Evolutionary conservation across 2,888 invertebrate genomes (phyloP).

Genomic region (Malacosoma neustria): DNA sequence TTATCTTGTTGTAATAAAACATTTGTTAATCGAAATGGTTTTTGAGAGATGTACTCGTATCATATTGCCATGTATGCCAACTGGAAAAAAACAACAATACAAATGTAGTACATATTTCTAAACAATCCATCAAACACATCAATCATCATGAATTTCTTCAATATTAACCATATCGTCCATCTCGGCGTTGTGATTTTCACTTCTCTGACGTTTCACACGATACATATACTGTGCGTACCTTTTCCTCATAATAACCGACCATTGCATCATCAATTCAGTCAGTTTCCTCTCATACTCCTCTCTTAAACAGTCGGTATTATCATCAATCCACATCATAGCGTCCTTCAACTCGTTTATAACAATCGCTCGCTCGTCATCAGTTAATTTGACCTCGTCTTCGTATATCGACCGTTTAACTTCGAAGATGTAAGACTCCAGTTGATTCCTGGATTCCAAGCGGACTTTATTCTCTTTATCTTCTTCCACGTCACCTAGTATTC

Average conservation of each 20-base stretch:
- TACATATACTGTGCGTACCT: slow-evolving; percentile 24
- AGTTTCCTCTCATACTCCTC: slow-evolving; percentile 46
- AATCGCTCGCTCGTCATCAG: slow-evolving; percentile 24
- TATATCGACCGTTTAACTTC: slow-evolving; percentile 31
- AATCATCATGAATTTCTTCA: slow-evolving; percentile 12
- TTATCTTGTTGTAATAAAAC: too few relatives aligned
- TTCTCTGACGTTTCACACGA: slow-evolving; percentile 29
- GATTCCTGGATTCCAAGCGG: slow-evolving; percentile 43
- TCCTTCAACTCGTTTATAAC: slow-evolving; percentile 33
- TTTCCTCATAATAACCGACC: slow-evolving; percentile 35
- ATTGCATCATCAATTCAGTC: slow-evolving; percentile 35
- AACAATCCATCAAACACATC: neutral
- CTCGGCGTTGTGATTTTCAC: slow-evolving; percentile 17
- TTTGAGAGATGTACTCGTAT: too few relatives aligned
- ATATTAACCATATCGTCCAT: slow-evolving; percentile 8
- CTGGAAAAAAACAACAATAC: too few relatives aligned
- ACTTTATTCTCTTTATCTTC: slow-evolving; percentile 40
- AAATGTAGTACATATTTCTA: too few relatives aligned
- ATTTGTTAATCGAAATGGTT: too few relatives aligned
- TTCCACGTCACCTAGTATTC: too few relatives aligned
- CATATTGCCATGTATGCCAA: too few relatives aligned
- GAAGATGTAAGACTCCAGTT: slow-evolving; percentile 45
- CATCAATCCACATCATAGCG: slow-evolving; percentile 41
- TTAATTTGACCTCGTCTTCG: slow-evolving; percentile 27
- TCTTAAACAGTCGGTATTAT: slow-evolving; percentile 30